A percentile compares a stretch with the other conserved stretches of the same genome.
phyloP scores from a whole-genome alignment of 2,797 vertebrate genomes.

The Paedocypris micromegethes region DNA sequence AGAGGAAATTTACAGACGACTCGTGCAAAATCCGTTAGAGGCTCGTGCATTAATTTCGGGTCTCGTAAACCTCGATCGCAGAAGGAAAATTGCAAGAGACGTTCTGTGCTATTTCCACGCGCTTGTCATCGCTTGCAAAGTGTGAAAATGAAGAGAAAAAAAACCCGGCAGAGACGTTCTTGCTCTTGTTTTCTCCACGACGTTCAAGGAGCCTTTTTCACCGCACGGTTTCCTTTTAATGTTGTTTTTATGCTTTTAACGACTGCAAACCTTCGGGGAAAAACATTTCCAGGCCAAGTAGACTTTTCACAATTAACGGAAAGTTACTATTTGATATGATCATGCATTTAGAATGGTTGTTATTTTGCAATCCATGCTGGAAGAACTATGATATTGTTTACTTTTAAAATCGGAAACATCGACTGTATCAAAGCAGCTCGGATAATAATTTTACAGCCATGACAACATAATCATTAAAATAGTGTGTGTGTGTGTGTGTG shows the following conservation, averaged over 20 bases:
- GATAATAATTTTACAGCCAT: no score
- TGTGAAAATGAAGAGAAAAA: conserved; percentile 16
- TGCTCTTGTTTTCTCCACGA: conserved; percentile 3
- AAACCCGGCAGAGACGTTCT: neutral
- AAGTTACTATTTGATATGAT: no score
- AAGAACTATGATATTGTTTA: no score
- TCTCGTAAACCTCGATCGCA: neutral
- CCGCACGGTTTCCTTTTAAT: neutral
- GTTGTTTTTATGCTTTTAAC: neutral
- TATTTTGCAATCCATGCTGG: no score
- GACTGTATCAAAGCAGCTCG: no score
- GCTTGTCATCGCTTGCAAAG: conserved; percentile 14
- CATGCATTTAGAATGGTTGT: no score
- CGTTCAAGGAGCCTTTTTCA: neutral
- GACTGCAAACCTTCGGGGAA: no score
- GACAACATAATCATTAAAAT: no score
- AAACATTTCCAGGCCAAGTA: no score
- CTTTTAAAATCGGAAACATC: no score
- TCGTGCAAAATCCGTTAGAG: conserved; percentile 2
- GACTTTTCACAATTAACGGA: no score
- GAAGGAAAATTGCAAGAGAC: conserved; percentile 4
- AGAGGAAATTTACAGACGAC: neutral
- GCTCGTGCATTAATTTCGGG: neutral
- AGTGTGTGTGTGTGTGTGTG: no score
- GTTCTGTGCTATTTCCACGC: conserved; percentile 28